Evolutionary conservation across 1,140 invertebrate species (phyloP).

Genomic region (Calycopis cecrops): DNA sequence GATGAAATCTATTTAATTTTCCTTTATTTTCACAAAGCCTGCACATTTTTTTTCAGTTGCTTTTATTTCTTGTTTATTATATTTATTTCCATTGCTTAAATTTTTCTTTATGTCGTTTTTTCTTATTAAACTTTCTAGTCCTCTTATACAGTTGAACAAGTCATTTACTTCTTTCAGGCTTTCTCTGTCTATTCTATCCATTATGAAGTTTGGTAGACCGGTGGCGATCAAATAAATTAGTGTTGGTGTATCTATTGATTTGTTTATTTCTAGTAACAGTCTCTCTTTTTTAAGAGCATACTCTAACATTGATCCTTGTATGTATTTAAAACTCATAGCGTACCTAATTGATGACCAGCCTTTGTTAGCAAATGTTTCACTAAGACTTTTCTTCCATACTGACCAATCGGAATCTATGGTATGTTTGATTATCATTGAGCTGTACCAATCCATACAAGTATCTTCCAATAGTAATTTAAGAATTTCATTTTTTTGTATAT

Average conservation of each 20-base stretch:
- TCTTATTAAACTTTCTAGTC: conserved; percentile 34
- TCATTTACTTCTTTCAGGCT: conserved; percentile 29
- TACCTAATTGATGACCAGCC: conserved; percentile 14
- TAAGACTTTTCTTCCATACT: conserved; percentile 13
- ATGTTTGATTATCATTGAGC: neutral
- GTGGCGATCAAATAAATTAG: conserved; percentile 37
- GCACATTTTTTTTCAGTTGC: no score
- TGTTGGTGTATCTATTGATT: conserved; percentile 31
- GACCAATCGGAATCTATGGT: conserved; percentile 15
- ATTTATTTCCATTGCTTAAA: conserved; percentile 12
- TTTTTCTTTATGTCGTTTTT: conserved; percentile 25
- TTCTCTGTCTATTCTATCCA: conserved; percentile 36
- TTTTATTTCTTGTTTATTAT: no score
- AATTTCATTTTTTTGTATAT: no score
- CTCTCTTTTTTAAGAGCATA: no score
- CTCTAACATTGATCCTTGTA: no score
- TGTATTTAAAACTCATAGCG: neutral
- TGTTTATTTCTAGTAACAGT: conserved; percentile 16
- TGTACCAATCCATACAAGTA: no score
- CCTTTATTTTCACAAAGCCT: no score
- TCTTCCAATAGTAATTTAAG: no score
- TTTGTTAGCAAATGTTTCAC: conserved; percentile 14
- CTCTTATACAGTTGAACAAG: conserved; percentile 31
- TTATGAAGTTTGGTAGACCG: conserved; percentile 41
- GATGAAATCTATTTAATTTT: no score